phyloP scores from a whole-genome alignment of 2,888 invertebrate species.

The Ophioninae sp. region DNA sequence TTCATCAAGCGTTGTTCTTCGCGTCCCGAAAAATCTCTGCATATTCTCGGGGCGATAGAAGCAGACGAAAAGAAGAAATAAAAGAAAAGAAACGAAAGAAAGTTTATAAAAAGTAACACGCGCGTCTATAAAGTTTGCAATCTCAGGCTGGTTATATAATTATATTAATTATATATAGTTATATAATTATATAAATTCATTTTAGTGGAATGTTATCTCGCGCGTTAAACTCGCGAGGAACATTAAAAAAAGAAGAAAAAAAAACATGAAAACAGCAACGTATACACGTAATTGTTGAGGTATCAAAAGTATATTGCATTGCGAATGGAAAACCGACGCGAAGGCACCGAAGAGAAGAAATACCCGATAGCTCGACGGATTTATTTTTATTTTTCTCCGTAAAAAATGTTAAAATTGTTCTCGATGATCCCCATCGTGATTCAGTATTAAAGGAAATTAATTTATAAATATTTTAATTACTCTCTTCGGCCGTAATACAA shows the following conservation, averaged over 20 bases:
- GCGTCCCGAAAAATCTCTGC: conserved; percentile 26
- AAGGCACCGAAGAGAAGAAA: conserved; percentile 48
- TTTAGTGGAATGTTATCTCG: conserved; percentile 47
- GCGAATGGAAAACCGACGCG: conserved; percentile 56
- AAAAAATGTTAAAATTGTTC: conserved; percentile 65
- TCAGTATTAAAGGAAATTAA: conserved; percentile 74
- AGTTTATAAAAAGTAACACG: conserved; percentile 23
- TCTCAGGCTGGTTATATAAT: conserved; percentile 58
- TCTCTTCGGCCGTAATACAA: conserved; percentile 59
- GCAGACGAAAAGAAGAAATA: conserved; percentile 16
- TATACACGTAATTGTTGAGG: conserved; percentile 51
- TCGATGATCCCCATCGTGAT: conserved; percentile 69
- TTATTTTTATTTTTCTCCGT: conserved; percentile 36
- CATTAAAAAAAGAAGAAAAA: conserved; percentile 4
- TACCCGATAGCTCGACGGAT: conserved; percentile 53
- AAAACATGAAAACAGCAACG: background rate
- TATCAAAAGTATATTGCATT: conserved; percentile 55
- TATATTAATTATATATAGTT: conserved; percentile 31
- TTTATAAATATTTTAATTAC: conserved; percentile 61
- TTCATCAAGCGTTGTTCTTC: conserved; percentile 34
- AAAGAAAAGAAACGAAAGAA: conserved; percentile 18
- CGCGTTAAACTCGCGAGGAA: conserved; percentile 41
- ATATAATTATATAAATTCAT: conserved; percentile 35
- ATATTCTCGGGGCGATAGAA: conserved; percentile 31
- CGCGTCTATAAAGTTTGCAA: conserved; percentile 46